These are phyloP conservation scores for Loripinus fragilis DNA, from an alignment of 2,888 invertebrate genomes.

Conservation along the genomic window DNA sequence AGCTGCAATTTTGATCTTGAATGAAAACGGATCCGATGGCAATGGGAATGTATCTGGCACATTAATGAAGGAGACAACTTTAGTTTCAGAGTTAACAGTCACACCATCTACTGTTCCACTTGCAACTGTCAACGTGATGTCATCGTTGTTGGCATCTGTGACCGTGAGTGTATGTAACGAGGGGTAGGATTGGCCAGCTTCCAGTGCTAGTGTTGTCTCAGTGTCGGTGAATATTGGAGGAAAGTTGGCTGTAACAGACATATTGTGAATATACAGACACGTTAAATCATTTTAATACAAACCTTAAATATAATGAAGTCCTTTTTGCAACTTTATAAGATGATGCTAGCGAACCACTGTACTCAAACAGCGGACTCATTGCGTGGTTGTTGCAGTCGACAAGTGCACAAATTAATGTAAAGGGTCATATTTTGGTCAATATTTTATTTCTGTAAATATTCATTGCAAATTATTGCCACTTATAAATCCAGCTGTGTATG, in stretches of 20 bases:
- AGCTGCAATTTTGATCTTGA: conserved; percentile 45
- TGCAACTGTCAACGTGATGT: conserved; percentile 46
- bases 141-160: conserved; percentile 62
- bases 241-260: conserved; percentile 63
- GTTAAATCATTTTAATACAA: neutral
- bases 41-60: conserved; percentile 50
- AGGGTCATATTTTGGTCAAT: no score
- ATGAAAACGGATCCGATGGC: conserved; percentile 13
- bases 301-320: neutral
- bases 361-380: no score
- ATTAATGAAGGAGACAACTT: conserved; percentile 48
- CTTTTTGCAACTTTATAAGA: no score
- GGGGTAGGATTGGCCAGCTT: conserved; percentile 50
- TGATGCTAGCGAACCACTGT: no score
- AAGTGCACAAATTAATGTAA: no score
- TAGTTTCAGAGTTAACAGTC: conserved; percentile 39
- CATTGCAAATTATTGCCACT: no score
- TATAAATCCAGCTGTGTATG: no score
- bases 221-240: conserved; percentile 52
- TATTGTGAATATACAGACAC: no score
- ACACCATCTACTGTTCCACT: conserved; percentile 54
- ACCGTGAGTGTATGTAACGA: conserved; percentile 47
- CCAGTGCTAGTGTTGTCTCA: conserved; percentile 52
- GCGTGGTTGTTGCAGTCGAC: no score
- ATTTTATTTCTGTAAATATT: no score